Evolutionary conservation across 2,888 invertebrate genomes (phyloP), one percentile per base, ranked within the genome.

Genomic region (Torymus texanus): DNA sequence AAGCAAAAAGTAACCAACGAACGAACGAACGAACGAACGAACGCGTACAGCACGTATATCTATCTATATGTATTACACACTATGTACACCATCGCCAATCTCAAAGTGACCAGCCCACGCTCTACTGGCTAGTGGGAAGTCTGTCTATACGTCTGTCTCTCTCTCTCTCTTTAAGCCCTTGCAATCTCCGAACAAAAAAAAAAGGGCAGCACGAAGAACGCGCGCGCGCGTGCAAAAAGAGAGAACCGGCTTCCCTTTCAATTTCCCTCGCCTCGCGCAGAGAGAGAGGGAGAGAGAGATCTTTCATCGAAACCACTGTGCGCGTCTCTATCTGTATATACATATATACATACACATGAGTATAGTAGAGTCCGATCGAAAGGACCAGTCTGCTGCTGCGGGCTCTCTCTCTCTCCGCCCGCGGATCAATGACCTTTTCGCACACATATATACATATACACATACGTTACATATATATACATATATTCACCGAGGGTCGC

Each of bases 341-440:
- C 8, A 29, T 18, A 51, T 29, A 55, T 24, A 14, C 11, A 29
- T 11, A 16, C 51, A 24, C 55, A 16, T 2, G 11, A n/a, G 41
- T 16, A 41, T 14, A 55, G 21, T 41, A 41, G 53, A 58, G 59
- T 59, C 66, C 51, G 59, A 66, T 66, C 66, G 59, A 66, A 74
- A 66, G 58, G 24, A 59, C 66, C 59, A 66, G 65, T 41, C 41
- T 58, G 55, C 21, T 24, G 50, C 41, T 58, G 55, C 21, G 24
- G 50, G 56, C 56, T 75, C 67, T 75, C 67, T 59, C 74, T 66
- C 58, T 66, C 68, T 72, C 72, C 63, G 63, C 67, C 62, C 68
- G 59, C 75, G 82, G 84, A 85, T 85, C 85, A 85, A 85, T 82
- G 85, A 85, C 85, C 84, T 82, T 82, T 77, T 62, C 41, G 75